Conservation (phyloP, 30 jellyfish, hydroid and myxozoan species). For the Cassiopea andromeda region DNA sequence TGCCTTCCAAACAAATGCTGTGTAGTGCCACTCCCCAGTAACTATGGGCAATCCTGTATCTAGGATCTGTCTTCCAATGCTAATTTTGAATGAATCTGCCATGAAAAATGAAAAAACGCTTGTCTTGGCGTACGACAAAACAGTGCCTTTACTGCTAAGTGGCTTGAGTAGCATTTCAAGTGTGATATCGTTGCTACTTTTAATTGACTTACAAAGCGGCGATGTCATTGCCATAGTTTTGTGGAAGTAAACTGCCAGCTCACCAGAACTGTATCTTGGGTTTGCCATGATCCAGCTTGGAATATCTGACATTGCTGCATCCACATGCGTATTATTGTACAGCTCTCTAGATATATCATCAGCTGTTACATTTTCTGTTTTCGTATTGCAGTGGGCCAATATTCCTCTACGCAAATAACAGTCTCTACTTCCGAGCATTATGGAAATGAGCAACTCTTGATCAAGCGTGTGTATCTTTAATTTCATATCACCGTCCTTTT, state of each 20-base stretch:
- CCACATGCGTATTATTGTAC: background rate
- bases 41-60: conserved; percentile 39
- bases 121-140: conserved; percentile 45
- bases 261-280: conserved; percentile 20
- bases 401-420: conserved; percentile 30
- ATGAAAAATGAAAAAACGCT: conserved; percentile 36
- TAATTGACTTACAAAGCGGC: conserved; percentile 42
- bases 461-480: conserved; percentile 29
- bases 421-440: background rate
- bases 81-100: conserved; percentile 28
- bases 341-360: conserved; percentile 8
- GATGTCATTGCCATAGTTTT: conserved; percentile 48
- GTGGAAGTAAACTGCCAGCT: conserved; percentile 40
- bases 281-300: conserved; percentile 2
- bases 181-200: conserved; percentile 40
- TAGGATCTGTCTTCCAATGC: conserved; percentile 15
- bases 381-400: conserved; percentile 16
- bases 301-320: conserved; percentile 18
- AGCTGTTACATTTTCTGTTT: conserved; percentile 10
- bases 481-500: background rate
- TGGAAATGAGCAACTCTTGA: conserved; percentile 10
- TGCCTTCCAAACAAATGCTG: conserved; percentile 50
- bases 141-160: conserved; percentile 25
- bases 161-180: conserved; percentile 57
- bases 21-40: conserved; percentile 30